phyloP scores from a whole-genome alignment of 2,113 vertebrate species.

The Azemiops feae region DNA sequence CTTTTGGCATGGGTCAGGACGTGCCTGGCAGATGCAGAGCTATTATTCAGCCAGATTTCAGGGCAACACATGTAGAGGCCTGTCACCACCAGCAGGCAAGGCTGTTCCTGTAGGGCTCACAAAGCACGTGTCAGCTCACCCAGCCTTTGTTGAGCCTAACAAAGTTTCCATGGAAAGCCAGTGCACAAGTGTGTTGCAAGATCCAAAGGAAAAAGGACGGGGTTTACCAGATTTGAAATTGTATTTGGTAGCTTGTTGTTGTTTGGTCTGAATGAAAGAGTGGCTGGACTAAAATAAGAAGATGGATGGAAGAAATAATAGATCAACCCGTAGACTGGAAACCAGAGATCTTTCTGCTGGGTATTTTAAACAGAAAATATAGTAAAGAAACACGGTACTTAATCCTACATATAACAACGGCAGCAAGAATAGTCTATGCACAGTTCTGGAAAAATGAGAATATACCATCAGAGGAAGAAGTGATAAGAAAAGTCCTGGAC shows the following conservation, averaged over 20 bases:
- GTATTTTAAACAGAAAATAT: too few relatives aligned
- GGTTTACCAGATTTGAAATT: not conserved
- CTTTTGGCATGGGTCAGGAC: not conserved
- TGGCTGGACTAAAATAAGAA: too few relatives aligned
- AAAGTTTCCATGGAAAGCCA: constrained; percentile 1
- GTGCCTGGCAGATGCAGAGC: not conserved
- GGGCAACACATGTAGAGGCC: not conserved
- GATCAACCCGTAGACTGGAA: too few relatives aligned
- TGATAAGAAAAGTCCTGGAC: too few relatives aligned
- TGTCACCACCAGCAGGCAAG: not conserved
- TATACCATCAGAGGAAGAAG: too few relatives aligned
- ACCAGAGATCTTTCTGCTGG: too few relatives aligned
- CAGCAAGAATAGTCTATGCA: too few relatives aligned
- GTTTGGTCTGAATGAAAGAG: not conserved
- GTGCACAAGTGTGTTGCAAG: not conserved
- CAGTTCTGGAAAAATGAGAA: too few relatives aligned
- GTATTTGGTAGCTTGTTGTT: not conserved
- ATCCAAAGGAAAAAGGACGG: not conserved
- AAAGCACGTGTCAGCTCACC: not conserved
- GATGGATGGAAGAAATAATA: too few relatives aligned
- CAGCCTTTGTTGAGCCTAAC: not conserved
- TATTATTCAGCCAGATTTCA: constrained; percentile 11
- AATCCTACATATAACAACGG: too few relatives aligned
- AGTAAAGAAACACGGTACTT: too few relatives aligned
- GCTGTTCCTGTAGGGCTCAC: not conserved